Evolutionary conservation across 2,888 invertebrate genomes (phyloP).

Genomic region (Eurytoma californica): DNA sequence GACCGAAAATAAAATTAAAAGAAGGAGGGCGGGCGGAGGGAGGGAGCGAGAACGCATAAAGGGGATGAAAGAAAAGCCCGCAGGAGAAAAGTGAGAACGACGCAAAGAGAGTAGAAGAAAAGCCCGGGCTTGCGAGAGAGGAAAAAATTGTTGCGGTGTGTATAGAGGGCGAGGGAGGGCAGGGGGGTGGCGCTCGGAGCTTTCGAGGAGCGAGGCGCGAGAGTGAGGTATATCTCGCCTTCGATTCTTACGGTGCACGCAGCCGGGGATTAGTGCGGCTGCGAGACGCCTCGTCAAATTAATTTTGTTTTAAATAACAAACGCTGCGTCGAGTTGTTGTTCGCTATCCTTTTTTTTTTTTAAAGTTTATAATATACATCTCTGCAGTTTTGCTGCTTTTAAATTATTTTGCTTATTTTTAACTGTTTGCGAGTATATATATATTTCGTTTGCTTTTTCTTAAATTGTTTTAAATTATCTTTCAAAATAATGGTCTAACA

Average conservation of each 20-base stretch:
- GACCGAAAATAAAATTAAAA: slow-evolving; percentile 56
- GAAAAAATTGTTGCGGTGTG: slow-evolving; percentile 54
- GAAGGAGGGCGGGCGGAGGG: slow-evolving; percentile 35
- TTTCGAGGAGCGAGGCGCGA: background rate
- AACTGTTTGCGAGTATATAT: no score
- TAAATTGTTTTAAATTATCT: no score
- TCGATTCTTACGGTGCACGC: background rate
- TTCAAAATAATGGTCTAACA: no score
- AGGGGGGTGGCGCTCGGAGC: slow-evolving; percentile 36
- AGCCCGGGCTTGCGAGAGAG: background rate
- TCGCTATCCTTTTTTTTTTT: background rate
- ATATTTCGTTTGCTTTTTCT: no score
- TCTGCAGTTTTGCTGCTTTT: no score
- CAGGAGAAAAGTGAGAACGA: slow-evolving; percentile 54
- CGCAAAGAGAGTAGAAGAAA: slow-evolving; percentile 49
- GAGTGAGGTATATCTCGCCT: background rate
- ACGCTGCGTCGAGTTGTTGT: background rate
- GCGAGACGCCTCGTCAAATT: background rate
- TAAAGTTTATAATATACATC: no score
- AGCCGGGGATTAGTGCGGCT: slow-evolving; percentile 4
- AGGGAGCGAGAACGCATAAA: slow-evolving; percentile 56
- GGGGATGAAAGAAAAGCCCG: slow-evolving; percentile 57
- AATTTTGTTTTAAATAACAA: no score
- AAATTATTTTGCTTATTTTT: no score
- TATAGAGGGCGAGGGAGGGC: slow-evolving; percentile 34